These are phyloP conservation scores for Calameuta pallipes DNA, from an alignment of 2,888 invertebrate genomes.

Conservation along the genomic window DNA sequence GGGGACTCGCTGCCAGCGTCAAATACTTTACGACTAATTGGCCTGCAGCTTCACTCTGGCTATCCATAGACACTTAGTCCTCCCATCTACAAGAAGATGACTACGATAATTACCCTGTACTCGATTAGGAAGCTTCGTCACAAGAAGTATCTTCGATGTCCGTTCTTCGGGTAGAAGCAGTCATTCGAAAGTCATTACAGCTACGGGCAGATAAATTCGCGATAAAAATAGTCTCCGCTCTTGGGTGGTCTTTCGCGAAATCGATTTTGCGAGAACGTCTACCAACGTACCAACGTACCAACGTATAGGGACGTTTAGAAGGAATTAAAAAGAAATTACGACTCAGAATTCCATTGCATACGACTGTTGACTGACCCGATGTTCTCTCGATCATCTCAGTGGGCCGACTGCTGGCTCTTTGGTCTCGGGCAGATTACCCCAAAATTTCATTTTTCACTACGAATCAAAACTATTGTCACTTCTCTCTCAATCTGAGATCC, in stretches of 20 bases:
- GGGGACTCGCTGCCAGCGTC: not conserved
- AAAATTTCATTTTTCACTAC: not conserved
- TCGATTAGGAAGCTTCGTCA: not conserved
- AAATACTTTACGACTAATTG: not conserved
- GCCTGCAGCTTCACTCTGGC: not conserved
- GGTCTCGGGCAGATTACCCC: not conserved
- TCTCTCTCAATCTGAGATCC: not conserved
- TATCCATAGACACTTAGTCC: not conserved
- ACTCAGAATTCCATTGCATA: not conserved
- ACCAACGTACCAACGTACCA: not conserved
- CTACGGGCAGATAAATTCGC: not conserved
- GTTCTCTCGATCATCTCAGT: not conserved
- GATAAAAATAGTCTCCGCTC: not conserved
- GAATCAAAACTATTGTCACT: not conserved
- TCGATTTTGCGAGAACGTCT: not conserved
- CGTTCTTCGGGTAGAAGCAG: not conserved
- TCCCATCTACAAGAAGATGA: not conserved
- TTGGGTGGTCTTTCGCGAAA: conserved; percentile 4
- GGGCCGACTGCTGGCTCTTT: not conserved
- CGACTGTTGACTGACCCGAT: not conserved
- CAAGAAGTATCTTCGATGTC: not conserved
- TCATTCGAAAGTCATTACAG: not conserved
- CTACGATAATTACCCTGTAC: not conserved
- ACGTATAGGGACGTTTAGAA: not conserved
- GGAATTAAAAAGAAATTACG: not conserved